Conservation (phyloP, 2,888 invertebrate species). For the Plagodis pulveraria region DNA sequence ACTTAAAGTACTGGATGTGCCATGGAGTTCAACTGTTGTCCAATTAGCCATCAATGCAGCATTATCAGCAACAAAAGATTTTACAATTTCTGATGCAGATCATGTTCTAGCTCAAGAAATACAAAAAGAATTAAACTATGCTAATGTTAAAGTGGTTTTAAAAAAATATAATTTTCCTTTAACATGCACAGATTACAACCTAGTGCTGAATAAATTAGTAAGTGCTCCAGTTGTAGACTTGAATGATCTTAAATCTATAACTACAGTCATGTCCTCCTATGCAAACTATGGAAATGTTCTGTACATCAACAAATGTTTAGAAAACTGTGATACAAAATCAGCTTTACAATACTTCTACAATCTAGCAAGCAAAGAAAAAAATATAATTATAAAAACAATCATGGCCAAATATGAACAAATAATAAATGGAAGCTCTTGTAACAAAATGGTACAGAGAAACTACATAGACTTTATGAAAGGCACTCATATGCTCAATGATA, state of each 20-base stretch:
- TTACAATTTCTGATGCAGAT: constrained; percentile 69
- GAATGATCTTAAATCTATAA: constrained; percentile 67
- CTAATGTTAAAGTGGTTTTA: constrained; percentile 74
- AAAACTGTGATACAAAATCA: constrained; percentile 65
- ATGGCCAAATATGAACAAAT: constrained; percentile 74
- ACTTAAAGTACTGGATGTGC: constrained; percentile 74
- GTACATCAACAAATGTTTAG: constrained; percentile 71
- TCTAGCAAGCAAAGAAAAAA: constrained; percentile 58
- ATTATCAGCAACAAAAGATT: constrained; percentile 64
- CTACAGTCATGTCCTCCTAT: constrained; percentile 59
- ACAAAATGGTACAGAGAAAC: constrained; percentile 64
- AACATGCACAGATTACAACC: constrained; percentile 67
- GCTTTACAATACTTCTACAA: constrained; percentile 68
- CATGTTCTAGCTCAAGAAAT: constrained; percentile 66
- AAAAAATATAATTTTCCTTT: constrained; percentile 78
- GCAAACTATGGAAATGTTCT: constrained; percentile 63
- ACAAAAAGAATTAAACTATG: constrained; percentile 72
- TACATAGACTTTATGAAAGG: constrained; percentile 79
- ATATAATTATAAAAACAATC: constrained; percentile 60
- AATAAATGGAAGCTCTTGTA: constrained; percentile 50
- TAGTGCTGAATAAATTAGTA: constrained; percentile 72
- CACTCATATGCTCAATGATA: constrained; percentile 55
- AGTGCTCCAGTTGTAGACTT: constrained; percentile 59
- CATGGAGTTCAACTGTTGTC: constrained; percentile 66
- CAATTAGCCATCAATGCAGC: constrained; percentile 66